Evolutionary conservation across 1,140 invertebrate genomes (phyloP).

Genomic region (Aphelenchoides fujianensis): DNA sequence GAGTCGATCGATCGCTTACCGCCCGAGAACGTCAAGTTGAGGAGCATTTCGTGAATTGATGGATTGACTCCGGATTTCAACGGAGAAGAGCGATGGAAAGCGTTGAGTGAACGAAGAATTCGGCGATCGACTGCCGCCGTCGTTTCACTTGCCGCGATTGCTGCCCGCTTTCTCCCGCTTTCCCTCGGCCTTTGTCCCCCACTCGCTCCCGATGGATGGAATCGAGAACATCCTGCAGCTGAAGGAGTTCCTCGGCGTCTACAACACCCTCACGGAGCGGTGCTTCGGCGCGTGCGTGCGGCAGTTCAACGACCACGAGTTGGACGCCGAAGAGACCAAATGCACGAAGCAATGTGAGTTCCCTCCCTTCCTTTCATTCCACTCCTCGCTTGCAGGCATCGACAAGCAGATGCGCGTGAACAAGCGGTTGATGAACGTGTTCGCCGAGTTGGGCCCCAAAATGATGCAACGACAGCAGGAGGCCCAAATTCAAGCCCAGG

Average conservation of each 20-base stretch:
- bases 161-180: not conserved
- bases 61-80: too few relatives aligned
- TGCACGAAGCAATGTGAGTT: slow-evolving; percentile 45
- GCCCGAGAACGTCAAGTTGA: not conserved
- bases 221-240: slow-evolving; percentile 38
- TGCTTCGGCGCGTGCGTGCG: slow-evolving; percentile 48
- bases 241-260: slow-evolving; percentile 48
- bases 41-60: too few relatives aligned
- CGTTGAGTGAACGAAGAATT: not conserved
- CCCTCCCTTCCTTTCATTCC: not conserved
- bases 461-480: slow-evolving; percentile 36
- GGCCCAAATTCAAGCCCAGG: slow-evolving; percentile 10
- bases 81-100: too few relatives aligned
- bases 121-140: not conserved
- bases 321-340: slow-evolving; percentile 28
- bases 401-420: slow-evolving; percentile 56
- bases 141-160: not conserved
- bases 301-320: slow-evolving; percentile 39
- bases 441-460: slow-evolving; percentile 46
- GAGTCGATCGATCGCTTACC: too few relatives aligned
- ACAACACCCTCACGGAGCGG: slow-evolving; percentile 49
- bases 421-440: slow-evolving; percentile 48
- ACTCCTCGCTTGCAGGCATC: slow-evolving; percentile 37
- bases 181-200: too few relatives aligned
- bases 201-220: not conserved